Evolutionary conservation across 1,140 invertebrate species (phyloP), one percentile per base, ranked within the genome.

Genomic region (Latrodectus geometricus): DNA sequence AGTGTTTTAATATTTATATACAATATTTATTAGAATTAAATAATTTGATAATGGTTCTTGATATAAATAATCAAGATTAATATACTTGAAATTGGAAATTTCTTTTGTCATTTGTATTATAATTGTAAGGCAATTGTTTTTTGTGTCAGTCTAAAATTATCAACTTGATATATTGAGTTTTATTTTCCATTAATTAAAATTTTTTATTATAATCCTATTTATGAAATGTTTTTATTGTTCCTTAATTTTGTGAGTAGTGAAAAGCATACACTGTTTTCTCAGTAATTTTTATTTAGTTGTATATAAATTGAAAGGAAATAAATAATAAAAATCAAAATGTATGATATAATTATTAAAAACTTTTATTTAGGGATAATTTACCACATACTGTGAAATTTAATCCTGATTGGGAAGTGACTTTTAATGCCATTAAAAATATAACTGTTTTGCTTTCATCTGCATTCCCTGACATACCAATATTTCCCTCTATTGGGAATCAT

Each of bases 401-500:
- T 17, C 69, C 90, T 5, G 88, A 90, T 75, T 88, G 89, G 78
- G 79, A 89, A 9, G 89, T 90, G 50, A 89, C 90, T 21, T 90
- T 89, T 83, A 74, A 78, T 12, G 87, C 89, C 17, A 50, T 91
- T 8, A 88, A 73, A 4, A 92, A 91, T 79, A 89, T 92, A 49
- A 91, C 91, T n/a, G 56, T 85, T 0, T 87, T 90, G 50, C 66
- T 92, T 0, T 61, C 75, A 14, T 49, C 88, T 11, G 78, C 87
- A 17, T 92, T 92, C 85, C 90, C 89, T 11, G 89, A 90, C 54
- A 89, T 88, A 7, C 77, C 90, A 0, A 88, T 92, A 9, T 90
- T 90, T 74, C 91, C 92, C 21, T 91, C 90, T 4, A 89, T 92
- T 23, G 92, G 92, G 23, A 92, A 92, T 85, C 91, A 92, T 89